Conservation (phyloP, 2,113 vertebrate species). For the Apeltes quadracus region DNA sequence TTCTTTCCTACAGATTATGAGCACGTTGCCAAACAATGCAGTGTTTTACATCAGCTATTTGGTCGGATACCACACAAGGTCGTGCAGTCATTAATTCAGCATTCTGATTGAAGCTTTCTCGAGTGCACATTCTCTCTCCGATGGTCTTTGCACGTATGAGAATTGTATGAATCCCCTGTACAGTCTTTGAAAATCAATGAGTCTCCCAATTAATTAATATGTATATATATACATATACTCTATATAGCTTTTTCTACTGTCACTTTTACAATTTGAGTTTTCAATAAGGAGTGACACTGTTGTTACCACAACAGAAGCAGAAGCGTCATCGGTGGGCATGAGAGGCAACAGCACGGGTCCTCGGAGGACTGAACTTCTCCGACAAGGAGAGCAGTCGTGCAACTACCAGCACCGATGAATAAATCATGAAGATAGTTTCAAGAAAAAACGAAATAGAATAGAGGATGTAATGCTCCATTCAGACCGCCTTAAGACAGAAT, state of each 20-base stretch:
- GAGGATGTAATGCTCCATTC: constrained; percentile 19
- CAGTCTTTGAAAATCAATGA: not conserved
- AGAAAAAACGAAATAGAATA: constrained; percentile 56
- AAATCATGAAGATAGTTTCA: constrained; percentile 71
- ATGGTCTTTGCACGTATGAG: not conserved
- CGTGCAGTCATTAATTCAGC: constrained; percentile 9
- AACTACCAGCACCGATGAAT: constrained; percentile 66
- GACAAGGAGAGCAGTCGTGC: constrained; percentile 44
- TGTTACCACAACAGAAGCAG: constrained; percentile 37
- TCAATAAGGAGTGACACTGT: constrained; percentile 10
- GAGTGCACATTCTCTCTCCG: not conserved
- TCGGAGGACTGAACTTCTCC: constrained; percentile 44
- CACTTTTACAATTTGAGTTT: constrained; percentile 12
- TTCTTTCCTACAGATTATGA: constrained; percentile 62
- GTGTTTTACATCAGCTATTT: constrained; percentile 57
- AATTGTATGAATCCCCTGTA: constrained; percentile 8
- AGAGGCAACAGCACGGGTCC: constrained; percentile 46
- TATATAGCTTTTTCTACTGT: not conserved
- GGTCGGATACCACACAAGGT: constrained; percentile 8
- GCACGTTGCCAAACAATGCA: constrained; percentile 66
- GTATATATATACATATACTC: not conserved
- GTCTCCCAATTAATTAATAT: not conserved
- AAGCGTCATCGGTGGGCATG: constrained; percentile 40
- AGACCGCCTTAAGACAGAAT: constrained; percentile 45
- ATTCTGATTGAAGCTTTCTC: not conserved